phyloP scores from a whole-genome alignment of 2,888 invertebrate species.

The Eustalomyia histrio region DNA sequence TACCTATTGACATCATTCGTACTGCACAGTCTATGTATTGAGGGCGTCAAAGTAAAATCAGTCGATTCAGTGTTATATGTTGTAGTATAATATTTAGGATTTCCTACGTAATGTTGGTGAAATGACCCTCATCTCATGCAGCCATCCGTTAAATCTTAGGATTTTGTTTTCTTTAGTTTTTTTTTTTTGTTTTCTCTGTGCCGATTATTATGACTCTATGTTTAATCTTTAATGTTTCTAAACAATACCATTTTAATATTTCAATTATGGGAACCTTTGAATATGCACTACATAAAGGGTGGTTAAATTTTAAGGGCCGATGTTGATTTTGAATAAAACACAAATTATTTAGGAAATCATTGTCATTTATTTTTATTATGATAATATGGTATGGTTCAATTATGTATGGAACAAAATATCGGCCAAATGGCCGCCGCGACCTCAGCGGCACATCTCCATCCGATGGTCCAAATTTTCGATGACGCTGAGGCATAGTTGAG shows the following conservation, averaged over 20 bases:
- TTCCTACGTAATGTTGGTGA: not conserved
- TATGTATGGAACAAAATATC: too few relatives aligned
- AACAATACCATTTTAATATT: not conserved
- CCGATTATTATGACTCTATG: slow-evolving; percentile 44
- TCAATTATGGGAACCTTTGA: slow-evolving; percentile 55
- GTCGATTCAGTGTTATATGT: slow-evolving; percentile 16
- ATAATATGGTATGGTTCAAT: too few relatives aligned
- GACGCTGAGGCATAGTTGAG: too few relatives aligned
- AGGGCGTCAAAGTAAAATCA: slow-evolving; percentile 27
- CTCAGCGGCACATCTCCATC: too few relatives aligned
- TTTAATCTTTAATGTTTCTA: slow-evolving; percentile 59
- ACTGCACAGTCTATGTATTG: not conserved
- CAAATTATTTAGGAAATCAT: too few relatives aligned
- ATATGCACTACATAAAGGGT: too few relatives aligned
- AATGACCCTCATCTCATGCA: slow-evolving; percentile 47
- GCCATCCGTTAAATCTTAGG: slow-evolving; percentile 66
- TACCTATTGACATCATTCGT: slow-evolving; percentile 40
- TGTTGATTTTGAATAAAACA: too few relatives aligned
- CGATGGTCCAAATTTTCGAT: too few relatives aligned
- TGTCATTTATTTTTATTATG: too few relatives aligned
- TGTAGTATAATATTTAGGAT: not conserved
- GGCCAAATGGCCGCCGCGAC: too few relatives aligned
- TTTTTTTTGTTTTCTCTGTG: slow-evolving; percentile 16
- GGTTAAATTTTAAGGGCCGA: too few relatives aligned
- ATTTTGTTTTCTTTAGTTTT: slow-evolving; percentile 20